These are phyloP conservation scores for Pentalonia nigronervosa DNA, from an alignment of 1,140 invertebrate species.

Conservation along the genomic window DNA sequence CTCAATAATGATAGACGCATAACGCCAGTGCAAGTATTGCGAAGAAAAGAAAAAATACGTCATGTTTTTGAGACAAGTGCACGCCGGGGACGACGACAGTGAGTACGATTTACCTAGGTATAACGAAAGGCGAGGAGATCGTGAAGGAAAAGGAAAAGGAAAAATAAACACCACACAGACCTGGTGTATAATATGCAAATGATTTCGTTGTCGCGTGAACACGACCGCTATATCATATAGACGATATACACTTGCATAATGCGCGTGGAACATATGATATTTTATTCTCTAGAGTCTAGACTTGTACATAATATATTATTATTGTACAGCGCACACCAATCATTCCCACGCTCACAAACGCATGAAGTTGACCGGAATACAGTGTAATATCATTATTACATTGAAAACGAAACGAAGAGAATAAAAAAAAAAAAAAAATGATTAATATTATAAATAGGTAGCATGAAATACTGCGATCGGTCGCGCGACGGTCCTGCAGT, in stretches of 20 bases:
- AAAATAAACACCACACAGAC: neutral
- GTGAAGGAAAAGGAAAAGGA: neutral
- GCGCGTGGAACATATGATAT: neutral
- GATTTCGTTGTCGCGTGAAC: neutral
- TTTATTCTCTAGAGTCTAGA: neutral
- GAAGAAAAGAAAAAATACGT: neutral
- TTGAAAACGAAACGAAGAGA: neutral
- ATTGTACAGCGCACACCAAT: constrained; percentile 28
- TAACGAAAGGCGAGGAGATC: neutral
- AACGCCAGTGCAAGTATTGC: neutral
- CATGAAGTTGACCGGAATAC: neutral
- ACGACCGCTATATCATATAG: neutral
- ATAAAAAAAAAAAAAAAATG: neutral
- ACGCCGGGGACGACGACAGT: neutral
- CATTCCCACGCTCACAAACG: constrained; percentile 36
- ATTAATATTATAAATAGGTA: neutral
- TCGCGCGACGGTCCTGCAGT: neutral
- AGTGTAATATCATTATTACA: neutral
- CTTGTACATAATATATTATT: neutral
- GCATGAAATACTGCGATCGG: neutral
- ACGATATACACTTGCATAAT: neutral
- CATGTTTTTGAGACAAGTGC: neutral
- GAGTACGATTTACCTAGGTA: no score
- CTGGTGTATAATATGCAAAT: constrained; percentile 1
- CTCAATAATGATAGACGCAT: no score